A percentile compares a stretch with the other conserved stretches of the same genome.
These are phyloP conservation scores for Hippasteria phrygiana DNA, from an alignment of 53 echinoderm and acorn worm species.

Conservation along the genomic window DNA sequence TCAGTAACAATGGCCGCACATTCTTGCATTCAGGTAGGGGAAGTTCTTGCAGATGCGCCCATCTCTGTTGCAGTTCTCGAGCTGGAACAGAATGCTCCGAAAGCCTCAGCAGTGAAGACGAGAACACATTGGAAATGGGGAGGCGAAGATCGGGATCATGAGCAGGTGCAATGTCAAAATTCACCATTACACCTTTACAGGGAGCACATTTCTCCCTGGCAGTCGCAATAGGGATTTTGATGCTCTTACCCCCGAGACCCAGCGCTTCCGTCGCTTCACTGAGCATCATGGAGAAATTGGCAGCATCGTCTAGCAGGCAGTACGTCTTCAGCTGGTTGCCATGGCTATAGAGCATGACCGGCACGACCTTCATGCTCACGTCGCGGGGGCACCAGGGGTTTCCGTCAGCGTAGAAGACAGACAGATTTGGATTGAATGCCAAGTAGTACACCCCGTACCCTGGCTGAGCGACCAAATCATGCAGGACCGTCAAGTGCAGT, in stretches of 20 bases:
- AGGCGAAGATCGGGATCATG: not conserved
- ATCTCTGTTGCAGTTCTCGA: not conserved
- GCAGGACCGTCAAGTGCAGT: not conserved
- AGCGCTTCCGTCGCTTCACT: not conserved
- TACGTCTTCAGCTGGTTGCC: not conserved
- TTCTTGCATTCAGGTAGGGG: slow-evolving; percentile 18
- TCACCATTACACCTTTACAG: not conserved
- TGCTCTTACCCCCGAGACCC: not conserved
- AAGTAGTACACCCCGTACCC: slow-evolving; percentile 30
- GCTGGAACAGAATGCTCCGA: slow-evolving; percentile 32
- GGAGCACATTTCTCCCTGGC: slow-evolving; percentile 38
- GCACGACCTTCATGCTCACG: slow-evolving; percentile 18
- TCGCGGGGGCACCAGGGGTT: not conserved
- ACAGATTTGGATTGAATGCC: not conserved
- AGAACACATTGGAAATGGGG: not conserved
- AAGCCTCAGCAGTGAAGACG: slow-evolving; percentile 11
- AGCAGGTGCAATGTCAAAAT: not conserved
- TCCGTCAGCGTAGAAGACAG: not conserved
- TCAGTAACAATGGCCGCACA: slow-evolving; percentile 10
- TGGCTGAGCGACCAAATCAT: slow-evolving; percentile 7
- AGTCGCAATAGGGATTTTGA: slow-evolving; percentile 17
- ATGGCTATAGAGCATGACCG: not conserved
- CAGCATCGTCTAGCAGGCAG: slow-evolving; percentile 23
- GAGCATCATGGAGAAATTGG: slow-evolving; percentile 21
- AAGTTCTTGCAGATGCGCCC: slow-evolving; percentile 7